phyloP scores from a whole-genome alignment of 35 echinoderm and acorn worm genomes.

The Ophioderma brevispina region DNA sequence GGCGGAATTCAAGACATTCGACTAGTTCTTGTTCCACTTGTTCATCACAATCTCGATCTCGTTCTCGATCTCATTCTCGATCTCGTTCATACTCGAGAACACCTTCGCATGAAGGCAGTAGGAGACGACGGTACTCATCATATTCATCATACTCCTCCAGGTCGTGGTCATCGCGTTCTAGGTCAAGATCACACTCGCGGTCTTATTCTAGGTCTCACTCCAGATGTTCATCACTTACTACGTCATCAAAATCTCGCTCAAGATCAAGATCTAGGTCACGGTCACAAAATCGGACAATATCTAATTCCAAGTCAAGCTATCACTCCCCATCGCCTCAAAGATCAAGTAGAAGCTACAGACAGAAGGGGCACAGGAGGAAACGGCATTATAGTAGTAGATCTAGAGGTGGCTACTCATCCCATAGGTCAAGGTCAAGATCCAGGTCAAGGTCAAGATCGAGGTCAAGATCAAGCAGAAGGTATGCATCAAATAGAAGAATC shows the following conservation, averaged over 20 bases:
- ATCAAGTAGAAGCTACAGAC: background rate
- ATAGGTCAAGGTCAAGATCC: constrained; percentile 9
- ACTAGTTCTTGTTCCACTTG: background rate
- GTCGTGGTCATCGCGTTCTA: background rate
- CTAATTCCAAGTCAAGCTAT: constrained; percentile 10
- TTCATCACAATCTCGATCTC: constrained; percentile 2
- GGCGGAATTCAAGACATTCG: constrained; percentile 7
- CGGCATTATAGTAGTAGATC: too few species aligned
- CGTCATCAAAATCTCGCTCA: constrained; percentile 35
- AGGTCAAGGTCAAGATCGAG: constrained; percentile 33
- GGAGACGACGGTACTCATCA: constrained; percentile 11
- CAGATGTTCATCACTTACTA: constrained; percentile 39
- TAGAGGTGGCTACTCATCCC: too few species aligned
- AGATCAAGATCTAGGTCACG: constrained; percentile 36
- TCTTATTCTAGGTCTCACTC: constrained; percentile 50
- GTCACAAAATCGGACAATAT: background rate
- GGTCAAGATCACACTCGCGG: constrained; percentile 24
- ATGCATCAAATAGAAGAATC: background rate
- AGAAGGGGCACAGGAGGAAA: background rate
- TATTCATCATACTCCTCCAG: constrained; percentile 27
- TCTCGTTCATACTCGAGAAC: constrained; percentile 13
- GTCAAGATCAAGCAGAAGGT: constrained; percentile 21
- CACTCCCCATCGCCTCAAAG: background rate
- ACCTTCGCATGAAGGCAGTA: background rate
- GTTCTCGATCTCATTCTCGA: constrained; percentile 6